Conservation (phyloP, 1,140 invertebrate genomes). For the Ceratosolen fusciceps region DNA sequence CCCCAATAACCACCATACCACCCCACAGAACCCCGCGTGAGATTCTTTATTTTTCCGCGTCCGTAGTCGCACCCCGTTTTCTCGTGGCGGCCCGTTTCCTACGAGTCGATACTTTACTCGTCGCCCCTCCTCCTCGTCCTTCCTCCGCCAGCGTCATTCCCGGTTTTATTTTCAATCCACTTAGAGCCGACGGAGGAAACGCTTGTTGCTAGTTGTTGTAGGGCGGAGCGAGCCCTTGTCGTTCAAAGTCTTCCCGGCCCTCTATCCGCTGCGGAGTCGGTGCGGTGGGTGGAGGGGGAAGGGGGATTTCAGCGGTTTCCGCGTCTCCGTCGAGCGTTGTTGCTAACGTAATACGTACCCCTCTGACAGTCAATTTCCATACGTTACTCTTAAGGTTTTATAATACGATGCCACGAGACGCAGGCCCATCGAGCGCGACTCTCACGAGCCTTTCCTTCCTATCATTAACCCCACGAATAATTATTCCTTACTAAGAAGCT, state of each 20-base stretch:
- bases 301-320: slow-evolving; percentile 14
- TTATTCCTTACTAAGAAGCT: too few relatives aligned
- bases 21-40: too few relatives aligned
- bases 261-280: too few relatives aligned
- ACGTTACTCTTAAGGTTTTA: slow-evolving; percentile 11
- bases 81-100: neutral
- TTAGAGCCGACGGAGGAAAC: slow-evolving; percentile 52
- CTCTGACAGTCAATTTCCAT: slow-evolving; percentile 13
- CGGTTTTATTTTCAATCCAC: slow-evolving; percentile 67
- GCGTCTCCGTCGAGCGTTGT: neutral
- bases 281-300: neutral
- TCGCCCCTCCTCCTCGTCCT: neutral
- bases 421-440: too few relatives aligned
- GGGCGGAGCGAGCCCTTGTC: slow-evolving; percentile 40
- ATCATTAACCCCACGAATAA: neutral
- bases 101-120: slow-evolving; percentile 23
- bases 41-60: slow-evolving; percentile 34
- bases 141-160: too few relatives aligned
- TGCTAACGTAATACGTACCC: neutral
- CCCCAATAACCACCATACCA: too few relatives aligned
- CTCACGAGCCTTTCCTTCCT: too few relatives aligned
- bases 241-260: too few relatives aligned
- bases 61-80: neutral
- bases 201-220: too few relatives aligned
- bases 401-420: neutral